Evolutionary conservation across 2,888 invertebrate genomes (phyloP).

Genomic region (Malacosoma neustria): DNA sequence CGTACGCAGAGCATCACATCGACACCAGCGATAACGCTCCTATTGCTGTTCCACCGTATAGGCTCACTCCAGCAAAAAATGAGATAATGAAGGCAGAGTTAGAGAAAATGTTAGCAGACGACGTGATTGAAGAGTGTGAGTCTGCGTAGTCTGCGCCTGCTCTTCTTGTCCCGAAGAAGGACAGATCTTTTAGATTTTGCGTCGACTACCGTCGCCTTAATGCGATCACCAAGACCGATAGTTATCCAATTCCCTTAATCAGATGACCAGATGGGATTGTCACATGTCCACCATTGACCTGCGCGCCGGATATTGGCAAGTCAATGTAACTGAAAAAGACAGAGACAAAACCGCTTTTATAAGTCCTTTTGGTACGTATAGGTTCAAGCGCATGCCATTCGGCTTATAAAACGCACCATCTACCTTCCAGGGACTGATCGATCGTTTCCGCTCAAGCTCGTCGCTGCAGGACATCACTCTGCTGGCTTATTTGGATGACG

Average conservation of each 20-base stretch:
- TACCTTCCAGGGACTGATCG: slow-evolving; percentile 16
- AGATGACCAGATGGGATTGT: slow-evolving; percentile 23
- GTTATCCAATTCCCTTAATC: slow-evolving; percentile 39
- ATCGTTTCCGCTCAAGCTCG: neutral
- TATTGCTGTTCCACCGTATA: slow-evolving; percentile 12
- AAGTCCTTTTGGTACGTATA: slow-evolving; percentile 34
- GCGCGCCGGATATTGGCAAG: slow-evolving; percentile 21
- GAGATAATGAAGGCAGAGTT: slow-evolving; percentile 20
- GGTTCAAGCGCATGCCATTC: slow-evolving; percentile 11
- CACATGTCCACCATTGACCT: slow-evolving; percentile 19
- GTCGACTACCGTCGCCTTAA: slow-evolving; percentile 27
- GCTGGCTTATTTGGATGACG: neutral
- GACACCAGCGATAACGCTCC: slow-evolving; percentile 4
- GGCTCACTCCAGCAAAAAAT: slow-evolving; percentile 20
- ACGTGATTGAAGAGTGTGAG: slow-evolving; percentile 24
- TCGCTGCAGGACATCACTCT: neutral
- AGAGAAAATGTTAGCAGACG: slow-evolving; percentile 22
- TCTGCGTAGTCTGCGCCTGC: slow-evolving; percentile 34
- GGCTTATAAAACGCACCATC: slow-evolving; percentile 13
- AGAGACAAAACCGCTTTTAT: slow-evolving; percentile 27
- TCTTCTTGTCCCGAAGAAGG: slow-evolving; percentile 30
- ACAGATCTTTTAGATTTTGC: slow-evolving; percentile 25
- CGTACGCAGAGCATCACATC: neutral
- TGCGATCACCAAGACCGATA: slow-evolving; percentile 15
- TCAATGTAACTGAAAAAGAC: slow-evolving; percentile 19